Conservation (phyloP, 2,113 vertebrate species). For the Cathartes aura region DNA sequence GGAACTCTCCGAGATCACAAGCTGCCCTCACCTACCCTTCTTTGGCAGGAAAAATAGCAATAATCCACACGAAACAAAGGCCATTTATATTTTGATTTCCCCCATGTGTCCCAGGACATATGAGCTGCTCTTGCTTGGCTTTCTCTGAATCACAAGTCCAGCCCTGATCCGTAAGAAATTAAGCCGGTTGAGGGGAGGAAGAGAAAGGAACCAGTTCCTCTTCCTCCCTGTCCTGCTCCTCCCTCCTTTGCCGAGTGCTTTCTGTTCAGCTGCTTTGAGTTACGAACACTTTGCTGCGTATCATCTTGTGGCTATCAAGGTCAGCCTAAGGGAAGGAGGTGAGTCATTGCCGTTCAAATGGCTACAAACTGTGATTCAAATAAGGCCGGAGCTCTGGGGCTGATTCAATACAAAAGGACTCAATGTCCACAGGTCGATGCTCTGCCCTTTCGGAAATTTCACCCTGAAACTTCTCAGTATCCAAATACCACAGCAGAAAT, state of each 20-base stretch:
- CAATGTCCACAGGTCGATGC: neutral
- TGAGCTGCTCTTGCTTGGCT: neutral
- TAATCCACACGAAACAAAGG: neutral
- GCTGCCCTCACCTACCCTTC: neutral
- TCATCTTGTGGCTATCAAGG: neutral
- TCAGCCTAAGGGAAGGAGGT: neutral
- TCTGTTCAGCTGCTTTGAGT: neutral
- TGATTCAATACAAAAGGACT: neutral
- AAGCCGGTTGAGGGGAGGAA: neutral
- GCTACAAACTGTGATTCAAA: neutral
- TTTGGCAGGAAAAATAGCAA: neutral
- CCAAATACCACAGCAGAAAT: neutral
- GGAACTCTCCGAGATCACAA: neutral
- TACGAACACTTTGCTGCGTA: neutral
- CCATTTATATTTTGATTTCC: neutral
- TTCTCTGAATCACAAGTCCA: neutral
- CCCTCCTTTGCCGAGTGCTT: neutral
- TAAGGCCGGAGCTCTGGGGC: neutral
- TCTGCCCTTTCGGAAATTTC: neutral
- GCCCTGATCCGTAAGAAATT: neutral
- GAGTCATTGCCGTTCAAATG: neutral
- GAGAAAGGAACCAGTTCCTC: neutral
- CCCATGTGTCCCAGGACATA: neutral
- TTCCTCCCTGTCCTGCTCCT: neutral
- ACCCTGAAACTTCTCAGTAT: neutral